Evolutionary conservation across 2,888 invertebrate species (phyloP).

Genomic region (Sphaeridia pumilis): DNA sequence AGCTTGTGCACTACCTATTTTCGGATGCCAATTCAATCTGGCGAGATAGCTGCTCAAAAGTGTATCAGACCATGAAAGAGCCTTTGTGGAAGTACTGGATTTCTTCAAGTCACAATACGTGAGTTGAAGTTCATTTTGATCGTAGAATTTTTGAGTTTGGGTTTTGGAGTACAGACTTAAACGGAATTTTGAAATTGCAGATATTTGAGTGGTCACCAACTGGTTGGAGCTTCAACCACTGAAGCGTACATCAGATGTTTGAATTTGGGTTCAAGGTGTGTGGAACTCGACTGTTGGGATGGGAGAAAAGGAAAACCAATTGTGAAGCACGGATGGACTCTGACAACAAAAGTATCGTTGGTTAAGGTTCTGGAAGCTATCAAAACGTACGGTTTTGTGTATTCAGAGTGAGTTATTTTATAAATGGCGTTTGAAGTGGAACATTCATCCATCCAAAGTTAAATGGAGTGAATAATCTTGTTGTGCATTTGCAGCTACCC

Average conservation of each 20-base stretch:
- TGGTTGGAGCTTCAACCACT: slow-evolving; percentile 87
- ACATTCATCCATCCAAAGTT: background rate
- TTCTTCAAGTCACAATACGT: slow-evolving; percentile 94
- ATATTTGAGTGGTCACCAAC: slow-evolving; percentile 93
- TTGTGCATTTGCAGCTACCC: slow-evolving; percentile 50
- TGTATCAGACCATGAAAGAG: slow-evolving; percentile 78
- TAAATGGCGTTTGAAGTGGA: background rate
- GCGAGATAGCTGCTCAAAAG: slow-evolving; percentile 58
- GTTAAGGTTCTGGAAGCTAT: slow-evolving; percentile 86
- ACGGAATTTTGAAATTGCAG: slow-evolving; percentile 39
- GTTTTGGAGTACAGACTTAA: background rate
- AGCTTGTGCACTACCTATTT: slow-evolving; percentile 66
- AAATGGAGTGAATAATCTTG: background rate
- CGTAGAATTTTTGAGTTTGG: background rate
- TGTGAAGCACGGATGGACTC: slow-evolving; percentile 92
- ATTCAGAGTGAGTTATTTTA: slow-evolving; percentile 56
- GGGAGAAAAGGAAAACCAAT: slow-evolving; percentile 87
- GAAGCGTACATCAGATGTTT: slow-evolving; percentile 93
- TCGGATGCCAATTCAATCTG: slow-evolving; percentile 86
- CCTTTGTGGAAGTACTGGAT: slow-evolving; percentile 50
- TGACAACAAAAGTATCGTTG: slow-evolving; percentile 90
- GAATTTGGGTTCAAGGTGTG: slow-evolving; percentile 74
- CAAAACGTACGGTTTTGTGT: slow-evolving; percentile 84
- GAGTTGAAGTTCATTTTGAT: slow-evolving; percentile 21
- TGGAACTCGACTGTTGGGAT: slow-evolving; percentile 97